A percentile compares a stretch with the other conserved stretches of the same genome.
These are phyloP conservation scores for Brachionus rotundiformis DNA, from an alignment of 1,140 invertebrate species.

Conservation along the genomic window DNA sequence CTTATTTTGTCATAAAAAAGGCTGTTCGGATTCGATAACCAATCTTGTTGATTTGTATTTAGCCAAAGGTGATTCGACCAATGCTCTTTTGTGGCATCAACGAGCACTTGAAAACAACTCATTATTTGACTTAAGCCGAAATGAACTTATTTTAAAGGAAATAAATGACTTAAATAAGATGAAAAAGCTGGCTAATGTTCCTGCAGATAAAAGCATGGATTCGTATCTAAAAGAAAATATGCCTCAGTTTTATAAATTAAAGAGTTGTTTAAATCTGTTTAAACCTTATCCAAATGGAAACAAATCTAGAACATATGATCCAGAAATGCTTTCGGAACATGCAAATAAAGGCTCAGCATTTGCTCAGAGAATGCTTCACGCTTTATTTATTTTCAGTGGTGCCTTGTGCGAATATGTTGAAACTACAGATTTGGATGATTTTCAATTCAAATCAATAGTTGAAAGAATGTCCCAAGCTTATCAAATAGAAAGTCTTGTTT, in stretches of 20 bases:
- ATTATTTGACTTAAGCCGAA: background rate
- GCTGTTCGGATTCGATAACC: background rate
- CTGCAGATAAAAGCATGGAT: background rate
- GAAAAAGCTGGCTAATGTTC: background rate
- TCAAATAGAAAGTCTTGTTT: background rate
- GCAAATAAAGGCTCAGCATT: background rate
- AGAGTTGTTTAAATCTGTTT: background rate
- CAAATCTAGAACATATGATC: background rate
- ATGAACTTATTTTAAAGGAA: background rate
- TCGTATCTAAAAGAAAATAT: background rate
- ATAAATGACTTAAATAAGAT: background rate
- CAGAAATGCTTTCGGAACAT: background rate
- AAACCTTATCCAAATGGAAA: background rate
- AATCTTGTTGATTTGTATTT: conserved; percentile 14
- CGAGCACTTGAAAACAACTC: background rate
- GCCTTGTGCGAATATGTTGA: background rate
- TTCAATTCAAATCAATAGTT: background rate
- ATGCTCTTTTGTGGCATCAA: background rate
- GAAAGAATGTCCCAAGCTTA: background rate
- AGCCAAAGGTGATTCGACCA: background rate
- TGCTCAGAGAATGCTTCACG: background rate
- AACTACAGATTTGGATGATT: background rate
- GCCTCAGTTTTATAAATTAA: background rate
- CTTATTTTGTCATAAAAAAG: conserved; percentile 7
- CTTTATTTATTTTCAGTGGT: background rate